Percentiles rank a stretch among this genome's conserved stretches.
phyloP scores from a whole-genome alignment of 2,888 invertebrate species.

The Agrypnus murinus region DNA sequence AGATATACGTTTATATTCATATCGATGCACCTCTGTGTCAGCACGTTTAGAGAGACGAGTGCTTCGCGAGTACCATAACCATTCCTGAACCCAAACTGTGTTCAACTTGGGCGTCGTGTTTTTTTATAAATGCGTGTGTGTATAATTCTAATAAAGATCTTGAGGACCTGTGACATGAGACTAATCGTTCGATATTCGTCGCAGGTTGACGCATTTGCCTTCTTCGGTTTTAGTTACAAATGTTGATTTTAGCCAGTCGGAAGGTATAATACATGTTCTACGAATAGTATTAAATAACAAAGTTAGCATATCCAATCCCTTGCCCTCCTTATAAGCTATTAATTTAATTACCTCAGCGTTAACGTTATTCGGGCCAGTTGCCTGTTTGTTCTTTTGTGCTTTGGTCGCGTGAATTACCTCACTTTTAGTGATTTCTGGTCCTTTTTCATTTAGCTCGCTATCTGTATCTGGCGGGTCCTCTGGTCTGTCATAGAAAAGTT shows the following conservation, averaged over 20 bases:
- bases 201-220: neutral
- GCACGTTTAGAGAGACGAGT: neutral
- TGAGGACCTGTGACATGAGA: neutral
- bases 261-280: no score
- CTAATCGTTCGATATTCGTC: conserved; percentile 5
- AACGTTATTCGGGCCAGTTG: neutral
- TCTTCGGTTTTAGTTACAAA: no score
- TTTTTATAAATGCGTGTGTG: neutral
- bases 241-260: no score
- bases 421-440: no score
- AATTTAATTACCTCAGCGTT: conserved; percentile 2
- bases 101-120: no score
- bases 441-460: no score
- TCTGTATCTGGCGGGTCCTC: no score
- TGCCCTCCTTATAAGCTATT: no score
- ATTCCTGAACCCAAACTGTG: neutral
- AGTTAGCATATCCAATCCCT: no score
- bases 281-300: no score
- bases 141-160: neutral
- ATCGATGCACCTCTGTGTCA: conserved; percentile 11
- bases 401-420: neutral
- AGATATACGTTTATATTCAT: no score
- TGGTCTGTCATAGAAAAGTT: no score
- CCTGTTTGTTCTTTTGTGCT: neutral
- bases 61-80: neutral